phyloP scores from a whole-genome alignment of 2,797 vertebrate species.

The Buphagus erythrorhynchus region DNA sequence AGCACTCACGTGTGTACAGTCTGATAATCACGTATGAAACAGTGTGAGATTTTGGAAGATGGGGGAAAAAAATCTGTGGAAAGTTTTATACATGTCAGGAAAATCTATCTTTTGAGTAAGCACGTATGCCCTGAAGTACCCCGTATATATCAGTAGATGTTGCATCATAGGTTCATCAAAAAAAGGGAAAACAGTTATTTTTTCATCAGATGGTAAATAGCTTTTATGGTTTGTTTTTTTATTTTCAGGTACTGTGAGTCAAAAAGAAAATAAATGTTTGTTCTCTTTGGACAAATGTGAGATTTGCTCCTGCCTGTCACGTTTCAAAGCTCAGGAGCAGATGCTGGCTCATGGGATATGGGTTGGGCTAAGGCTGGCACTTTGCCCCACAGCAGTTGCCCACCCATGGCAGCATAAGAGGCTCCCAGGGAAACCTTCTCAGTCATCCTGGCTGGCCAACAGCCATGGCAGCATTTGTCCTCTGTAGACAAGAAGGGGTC shows the following conservation, averaged over 20 bases:
- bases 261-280: not conserved
- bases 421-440: not conserved
- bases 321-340: not conserved
- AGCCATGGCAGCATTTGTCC: not conserved
- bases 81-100: not conserved
- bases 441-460: not conserved
- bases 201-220: not conserved
- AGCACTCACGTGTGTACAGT: not conserved
- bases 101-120: not conserved
- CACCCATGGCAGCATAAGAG: not conserved
- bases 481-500: not conserved
- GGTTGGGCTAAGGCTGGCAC: not conserved
- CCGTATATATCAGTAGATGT: not conserved
- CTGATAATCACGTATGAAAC: not conserved
- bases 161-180: not conserved
- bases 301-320: not conserved
- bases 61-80: not conserved
- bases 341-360: not conserved
- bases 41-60: not conserved
- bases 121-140: not conserved
- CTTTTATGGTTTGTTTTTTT: not conserved
- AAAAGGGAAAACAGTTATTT: not conserved
- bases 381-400: not conserved
- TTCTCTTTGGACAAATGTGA: not conserved
- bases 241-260: not conserved